Base-by-base conservation (phyloP, 2,797 vertebrate species). In the Pelobates cultripes region DNA sequence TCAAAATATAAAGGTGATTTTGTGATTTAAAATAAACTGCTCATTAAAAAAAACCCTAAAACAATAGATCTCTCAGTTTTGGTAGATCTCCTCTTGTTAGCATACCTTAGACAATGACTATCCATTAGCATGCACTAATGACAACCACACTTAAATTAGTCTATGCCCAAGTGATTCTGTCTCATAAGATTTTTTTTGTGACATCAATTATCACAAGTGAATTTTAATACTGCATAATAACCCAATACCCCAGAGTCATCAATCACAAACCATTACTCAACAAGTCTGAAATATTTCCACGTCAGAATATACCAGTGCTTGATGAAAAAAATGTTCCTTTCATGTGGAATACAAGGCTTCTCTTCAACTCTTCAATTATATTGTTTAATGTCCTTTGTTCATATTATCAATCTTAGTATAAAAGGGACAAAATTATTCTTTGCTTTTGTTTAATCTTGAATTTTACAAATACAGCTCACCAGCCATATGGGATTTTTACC, bases 191-290 rank as follows among this genome's bases (percentile, higher is more conserved):
- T 75, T 51, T 75, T 70, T 67, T 64, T 70, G 55, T 79, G 72
- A 75, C 76, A 79, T 75, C 72, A 83, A 83, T 83, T 83, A 83
- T 79, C 72, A 71, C 69, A 79, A 79, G 57, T 75, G 76, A 75
- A 83, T 83, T 64, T 79, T 79, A 83, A 79, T 79, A 53, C 44
- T 61, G 72, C 51, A 83, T 83, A 75, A 83, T 83, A 71, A 83
- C 55, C 57, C 7, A 12, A 47, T 75, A 10, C 72, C 72, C 66
- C 44, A 14, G 72, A 75, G 72, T 79, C 80, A 67, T 77, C 81
- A 79, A 75, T 83, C 81, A 78, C 13, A 78, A 68, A 63, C 17
- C 69, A 82, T 82, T 82, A 82, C 61, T 74, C 70, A 57, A 10
- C 41, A 47, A 83, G 61, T 44, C 47, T 68, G 51, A 78, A 71